A percentile compares a stretch with the other conserved stretches of the same genome.
Conservation (phyloP, 2,113 vertebrate species). For the Bufo bufo region DNA sequence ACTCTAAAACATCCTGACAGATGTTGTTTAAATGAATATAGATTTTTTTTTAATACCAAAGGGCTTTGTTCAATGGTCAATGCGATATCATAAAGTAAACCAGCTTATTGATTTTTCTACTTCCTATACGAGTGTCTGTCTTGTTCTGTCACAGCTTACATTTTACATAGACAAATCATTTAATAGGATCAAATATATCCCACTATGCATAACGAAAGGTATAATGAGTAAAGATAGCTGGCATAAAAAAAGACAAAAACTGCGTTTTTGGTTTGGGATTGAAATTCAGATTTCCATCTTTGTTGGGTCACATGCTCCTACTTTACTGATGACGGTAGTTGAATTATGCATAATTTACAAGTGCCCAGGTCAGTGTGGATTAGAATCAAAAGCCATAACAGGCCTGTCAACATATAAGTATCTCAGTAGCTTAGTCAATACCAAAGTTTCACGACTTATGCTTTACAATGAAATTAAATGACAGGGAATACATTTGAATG, state of each 20-base stretch:
- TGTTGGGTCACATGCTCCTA: too few species aligned
- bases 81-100: constrained; percentile 12
- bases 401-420: neutral
- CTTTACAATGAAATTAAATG: neutral
- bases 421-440: neutral
- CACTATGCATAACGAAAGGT: neutral
- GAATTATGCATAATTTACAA: neutral
- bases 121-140: neutral
- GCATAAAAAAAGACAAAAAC: neutral
- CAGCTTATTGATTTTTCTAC: neutral
- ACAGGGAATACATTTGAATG: too few species aligned
- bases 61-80: constrained; percentile 24
- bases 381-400: neutral
- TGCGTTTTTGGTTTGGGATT: neutral
- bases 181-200: neutral
- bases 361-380: neutral
- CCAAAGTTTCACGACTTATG: neutral
- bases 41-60: constrained; percentile 17
- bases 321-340: too few species aligned
- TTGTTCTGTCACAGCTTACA: neutral
- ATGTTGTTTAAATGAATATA: constrained; percentile 6
- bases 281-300: too few species aligned
- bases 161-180: neutral
- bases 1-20: neutral
- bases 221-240: neutral